Evolutionary conservation across 2,113 vertebrate genomes (phyloP), one percentile per base, ranked within the genome.

Genomic region (Fukomys damarensis): DNA sequence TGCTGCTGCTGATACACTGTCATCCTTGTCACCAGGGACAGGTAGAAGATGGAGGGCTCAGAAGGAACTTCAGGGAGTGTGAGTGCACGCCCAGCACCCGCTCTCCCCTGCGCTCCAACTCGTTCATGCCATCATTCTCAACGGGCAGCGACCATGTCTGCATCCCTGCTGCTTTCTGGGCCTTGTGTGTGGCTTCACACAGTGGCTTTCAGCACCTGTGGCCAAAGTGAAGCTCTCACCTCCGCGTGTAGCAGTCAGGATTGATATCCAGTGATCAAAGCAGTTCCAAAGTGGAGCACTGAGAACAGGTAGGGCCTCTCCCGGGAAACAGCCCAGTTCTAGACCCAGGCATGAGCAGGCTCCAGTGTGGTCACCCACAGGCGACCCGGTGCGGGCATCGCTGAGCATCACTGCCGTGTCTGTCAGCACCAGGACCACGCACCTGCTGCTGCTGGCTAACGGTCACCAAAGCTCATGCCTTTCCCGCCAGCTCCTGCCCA

Each of bases 231-330:
- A 87, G 81, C 81, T 43, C n/a, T 68, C 35, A 41, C 7, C 76
- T 72, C n/a, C 77, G n/a, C 28, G 20, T 76, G 70, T 81, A 95
- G 92, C 72, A 93, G 1, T 72, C 95, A 81, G 94, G 91, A 96
- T 96, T 93, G 97, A 86, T 86, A 82, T 68, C 94, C 61, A 54
- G 76, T 52, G 96, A 96, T 89, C 85, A 95, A 97, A 70, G 77
- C 81, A 95, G 76, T 95, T 97, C 94, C 96, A 95, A 77, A 95
- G 88, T 86, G 86, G 87, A 97, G 35, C 85, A 81, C 79, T 43
- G 38, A 13, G 28, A 81, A 59, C 35, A 41, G 13, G 26, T 20
- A 93, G 14, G 17, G 3, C 41, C 35, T 63, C 13, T 58, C 52
- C 61, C 43, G 68, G 54, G 10, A 89, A 28, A 0, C 41, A 52